These are phyloP conservation scores for Tetranychus cinnabarinus DNA, from an alignment of 1,140 invertebrate genomes.

Conservation along the genomic window DNA sequence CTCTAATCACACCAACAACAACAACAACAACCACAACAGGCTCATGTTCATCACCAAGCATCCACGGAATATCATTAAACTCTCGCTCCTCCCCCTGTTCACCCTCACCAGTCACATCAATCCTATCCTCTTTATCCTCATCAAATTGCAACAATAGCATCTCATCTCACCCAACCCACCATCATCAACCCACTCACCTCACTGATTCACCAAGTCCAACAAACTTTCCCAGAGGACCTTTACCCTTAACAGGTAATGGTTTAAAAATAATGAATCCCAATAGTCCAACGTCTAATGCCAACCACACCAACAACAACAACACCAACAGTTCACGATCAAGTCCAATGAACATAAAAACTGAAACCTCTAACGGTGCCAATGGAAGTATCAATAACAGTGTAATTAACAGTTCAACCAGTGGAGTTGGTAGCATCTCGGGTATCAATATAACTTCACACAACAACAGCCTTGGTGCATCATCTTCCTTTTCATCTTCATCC, in stretches of 20 bases:
- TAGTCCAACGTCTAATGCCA: too few relatives aligned
- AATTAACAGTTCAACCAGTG: neutral
- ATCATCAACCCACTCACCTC: too few relatives aligned
- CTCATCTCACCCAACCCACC: too few relatives aligned
- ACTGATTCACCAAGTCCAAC: too few relatives aligned
- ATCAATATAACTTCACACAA: neutral
- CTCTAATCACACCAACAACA: constrained; percentile 4
- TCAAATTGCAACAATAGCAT: neutral
- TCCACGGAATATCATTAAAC: neutral
- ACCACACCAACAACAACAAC: neutral
- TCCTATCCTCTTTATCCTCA: neutral
- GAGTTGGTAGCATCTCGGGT: neutral
- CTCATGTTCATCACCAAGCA: neutral
- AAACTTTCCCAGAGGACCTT: too few relatives aligned
- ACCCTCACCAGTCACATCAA: neutral
- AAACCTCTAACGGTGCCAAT: neutral
- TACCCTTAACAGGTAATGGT: too few relatives aligned
- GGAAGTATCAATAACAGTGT: neutral
- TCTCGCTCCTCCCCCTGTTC: neutral
- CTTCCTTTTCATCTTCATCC: too few relatives aligned
- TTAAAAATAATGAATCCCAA: too few relatives aligned
- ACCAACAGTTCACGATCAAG: neutral
- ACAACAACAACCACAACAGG: constrained; percentile 4
- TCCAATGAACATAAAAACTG: neutral
- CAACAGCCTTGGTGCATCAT: neutral